Evolutionary conservation across 1,140 invertebrate genomes (phyloP).

Genomic region (Megalonaias nervosa): DNA sequence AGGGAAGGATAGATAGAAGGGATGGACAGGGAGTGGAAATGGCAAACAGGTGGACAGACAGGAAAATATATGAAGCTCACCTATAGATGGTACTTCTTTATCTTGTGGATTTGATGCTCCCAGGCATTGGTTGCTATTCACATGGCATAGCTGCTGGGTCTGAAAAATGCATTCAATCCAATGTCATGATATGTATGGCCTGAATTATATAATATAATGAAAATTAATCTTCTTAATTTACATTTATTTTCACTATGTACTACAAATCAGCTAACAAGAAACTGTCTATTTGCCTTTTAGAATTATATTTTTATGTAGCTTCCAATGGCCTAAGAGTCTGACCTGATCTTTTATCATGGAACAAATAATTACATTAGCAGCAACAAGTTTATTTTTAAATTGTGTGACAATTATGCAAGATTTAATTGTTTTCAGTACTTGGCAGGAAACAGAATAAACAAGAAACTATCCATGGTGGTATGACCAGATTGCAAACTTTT

Average conservation of each 20-base stretch:
- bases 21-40: no score
- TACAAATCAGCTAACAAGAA: background rate
- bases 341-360: no score
- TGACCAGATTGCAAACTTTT: no score
- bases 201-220: constrained; percentile 17
- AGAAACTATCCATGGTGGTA: no score
- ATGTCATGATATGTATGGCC: constrained; percentile 8
- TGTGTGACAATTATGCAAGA: no score
- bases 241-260: background rate
- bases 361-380: no score
- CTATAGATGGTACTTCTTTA: constrained; percentile 61
- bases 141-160: constrained; percentile 60
- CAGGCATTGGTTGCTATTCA: constrained; percentile 67
- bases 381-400: no score
- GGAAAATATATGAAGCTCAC: constrained; percentile 36
- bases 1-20: no score
- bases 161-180: constrained; percentile 36
- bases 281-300: background rate
- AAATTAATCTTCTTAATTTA: background rate
- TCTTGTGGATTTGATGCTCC: constrained; percentile 55
- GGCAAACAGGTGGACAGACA: no score
- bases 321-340: background rate
- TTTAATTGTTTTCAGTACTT: no score
- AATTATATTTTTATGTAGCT: background rate
- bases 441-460: no score